Conservation (phyloP, 2,113 vertebrate genomes). For the Alouatta palliata region DNA sequence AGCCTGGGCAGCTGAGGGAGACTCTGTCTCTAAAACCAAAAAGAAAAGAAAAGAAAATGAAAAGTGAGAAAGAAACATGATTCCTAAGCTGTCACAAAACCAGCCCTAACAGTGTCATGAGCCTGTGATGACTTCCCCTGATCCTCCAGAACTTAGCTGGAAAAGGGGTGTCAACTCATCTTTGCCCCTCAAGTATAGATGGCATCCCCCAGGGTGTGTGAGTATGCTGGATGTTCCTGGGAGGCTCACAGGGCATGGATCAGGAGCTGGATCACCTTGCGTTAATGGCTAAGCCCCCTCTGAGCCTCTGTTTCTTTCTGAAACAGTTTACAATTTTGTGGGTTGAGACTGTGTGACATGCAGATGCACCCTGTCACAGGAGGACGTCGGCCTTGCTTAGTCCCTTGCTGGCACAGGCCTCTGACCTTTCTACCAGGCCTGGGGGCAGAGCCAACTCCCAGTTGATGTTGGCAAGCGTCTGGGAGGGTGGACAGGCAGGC, state of each 20-base stretch:
- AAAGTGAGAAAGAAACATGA: neutral
- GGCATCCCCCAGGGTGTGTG: neutral
- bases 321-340: neutral
- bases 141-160: neutral
- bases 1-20: too few species aligned
- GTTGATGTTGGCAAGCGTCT: conserved; percentile 61
- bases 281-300: neutral
- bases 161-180: neutral
- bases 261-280: neutral
- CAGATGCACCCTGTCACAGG: neutral
- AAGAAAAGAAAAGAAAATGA: too few species aligned
- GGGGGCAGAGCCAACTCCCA: conserved; percentile 61
- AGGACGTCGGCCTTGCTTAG: neutral
- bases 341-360: neutral
- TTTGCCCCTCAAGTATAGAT: neutral
- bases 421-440: conserved; percentile 55
- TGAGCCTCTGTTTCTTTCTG: neutral
- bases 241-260: neutral
- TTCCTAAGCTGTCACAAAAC: neutral
- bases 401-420: conserved; percentile 47
- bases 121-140: neutral
- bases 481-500: conserved; percentile 68
- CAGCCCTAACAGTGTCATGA: neutral
- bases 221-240: neutral
- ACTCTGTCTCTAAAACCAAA: too few species aligned